These are phyloP conservation scores for Gortyna flavago DNA, from an alignment of 2,888 invertebrate species.

Conservation along the genomic window DNA sequence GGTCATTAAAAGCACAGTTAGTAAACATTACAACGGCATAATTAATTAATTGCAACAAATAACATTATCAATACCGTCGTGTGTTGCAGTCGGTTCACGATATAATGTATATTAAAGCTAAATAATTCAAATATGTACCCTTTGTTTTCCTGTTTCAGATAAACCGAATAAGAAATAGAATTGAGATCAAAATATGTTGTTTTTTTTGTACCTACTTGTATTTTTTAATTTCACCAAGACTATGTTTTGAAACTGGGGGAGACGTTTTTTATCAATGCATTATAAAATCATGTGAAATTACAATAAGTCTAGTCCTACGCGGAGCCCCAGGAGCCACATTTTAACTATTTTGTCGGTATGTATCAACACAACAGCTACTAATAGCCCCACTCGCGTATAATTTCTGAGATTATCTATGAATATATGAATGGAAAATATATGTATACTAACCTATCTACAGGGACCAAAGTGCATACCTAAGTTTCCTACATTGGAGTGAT, in stretches of 20 bases:
- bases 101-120: background rate
- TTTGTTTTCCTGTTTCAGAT: slow-evolving; percentile 15
- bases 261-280: background rate
- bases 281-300: slow-evolving; percentile 8
- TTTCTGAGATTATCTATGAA: slow-evolving; percentile 9
- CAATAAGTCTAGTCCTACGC: background rate
- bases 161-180: background rate
- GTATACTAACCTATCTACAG: background rate
- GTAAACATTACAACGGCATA: slow-evolving; percentile 29
- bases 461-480: slow-evolving; percentile 1
- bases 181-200: slow-evolving; percentile 2
- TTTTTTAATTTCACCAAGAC: slow-evolving; percentile 10
- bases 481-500: background rate
- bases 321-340: background rate
- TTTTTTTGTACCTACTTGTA: background rate
- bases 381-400: background rate
- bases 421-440: slow-evolving; percentile 3
- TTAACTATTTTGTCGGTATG: background rate
- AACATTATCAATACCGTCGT: slow-evolving; percentile 4
- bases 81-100: too few relatives aligned
- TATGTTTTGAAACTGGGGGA: background rate
- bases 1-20: slow-evolving; percentile 29
- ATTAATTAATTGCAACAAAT: slow-evolving; percentile 33
- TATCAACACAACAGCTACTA: background rate
- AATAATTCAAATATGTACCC: slow-evolving; percentile 19